Evolutionary conservation across 1,140 invertebrate species (phyloP), one percentile per base, ranked within the genome.

Genomic region (Cryptotermes secundus): DNA sequence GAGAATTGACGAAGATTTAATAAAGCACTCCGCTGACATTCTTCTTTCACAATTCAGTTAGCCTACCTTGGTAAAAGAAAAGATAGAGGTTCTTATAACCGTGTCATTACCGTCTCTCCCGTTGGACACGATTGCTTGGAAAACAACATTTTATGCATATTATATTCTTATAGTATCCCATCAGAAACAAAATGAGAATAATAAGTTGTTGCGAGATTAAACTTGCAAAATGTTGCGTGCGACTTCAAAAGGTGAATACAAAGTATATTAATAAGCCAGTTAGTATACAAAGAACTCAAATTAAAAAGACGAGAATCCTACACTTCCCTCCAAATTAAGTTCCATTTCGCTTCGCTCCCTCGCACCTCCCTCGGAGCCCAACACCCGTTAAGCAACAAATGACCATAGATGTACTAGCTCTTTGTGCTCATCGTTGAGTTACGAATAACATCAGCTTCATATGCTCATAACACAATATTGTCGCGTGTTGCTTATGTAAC

Each of bases 1-100:
- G 86, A 86, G 84, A 83, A 86, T 86, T 86, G 83, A 85, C 87
- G 80, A 81, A 84, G 85, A 85, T 84, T 84, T 82, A 82, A 84
- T 82, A 87, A 86, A 86, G 80, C 84, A 81, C n/a, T 80, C 80
- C 36, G 26, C 59, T 82, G 53, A 83, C n/a, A 49, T 82, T 82
- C 53, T 82, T 53, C 38, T 53, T 34, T 82, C 53, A 35, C 72
- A 65, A 80, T 49, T 84, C 83, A 79, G 79, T 84, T 79, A 65
- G 42, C 34, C 36, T 83, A 80, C 83, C 65, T 83, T 34, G 31
- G 34, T 35, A 36, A 45, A 80, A 84, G 34, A 49, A 35, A 84
- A 34, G 83, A 65, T 65, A 36, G 83, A 83, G 34, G 38, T 82
- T 72, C 84, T 84, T 81, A 82, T 36, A 82, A 72, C 31, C 84